Conservation (phyloP, 2,888 invertebrate genomes). For the Strigamia maritima region DNA sequence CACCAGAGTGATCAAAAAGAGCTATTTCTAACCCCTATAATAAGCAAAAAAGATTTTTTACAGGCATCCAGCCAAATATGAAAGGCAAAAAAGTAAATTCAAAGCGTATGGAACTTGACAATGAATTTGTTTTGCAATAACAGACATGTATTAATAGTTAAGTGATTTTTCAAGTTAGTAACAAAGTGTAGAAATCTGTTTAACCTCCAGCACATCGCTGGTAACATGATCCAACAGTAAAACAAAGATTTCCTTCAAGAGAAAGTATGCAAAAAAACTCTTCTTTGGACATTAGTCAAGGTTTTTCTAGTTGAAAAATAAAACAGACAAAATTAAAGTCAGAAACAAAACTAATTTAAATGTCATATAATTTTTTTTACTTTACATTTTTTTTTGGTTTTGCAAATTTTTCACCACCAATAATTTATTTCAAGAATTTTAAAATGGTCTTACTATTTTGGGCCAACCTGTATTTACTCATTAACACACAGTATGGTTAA, state of each 20-base stretch:
- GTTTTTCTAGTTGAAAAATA: not conserved
- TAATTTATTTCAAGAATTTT: too few species aligned
- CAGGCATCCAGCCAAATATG: not conserved
- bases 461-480: too few species aligned
- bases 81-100: not conserved
- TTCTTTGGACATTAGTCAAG: not conserved
- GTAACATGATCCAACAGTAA: not conserved
- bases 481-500: too few species aligned
- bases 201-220: not conserved
- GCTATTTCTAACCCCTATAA: too few species aligned
- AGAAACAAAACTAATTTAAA: too few species aligned
- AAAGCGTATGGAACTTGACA: not conserved
- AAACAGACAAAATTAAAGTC: too few species aligned
- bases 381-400: too few species aligned
- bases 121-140: not conserved
- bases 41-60: not conserved
- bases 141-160: not conserved
- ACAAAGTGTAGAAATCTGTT: not conserved
- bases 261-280: not conserved
- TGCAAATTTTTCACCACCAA: too few species aligned
- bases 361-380: too few species aligned
- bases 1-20: too few species aligned
- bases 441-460: too few species aligned
- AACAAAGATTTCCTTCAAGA: not conserved
- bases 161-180: not conserved